Conservation (phyloP, 2,888 invertebrate species). For the Ypsolopha scabrella region DNA sequence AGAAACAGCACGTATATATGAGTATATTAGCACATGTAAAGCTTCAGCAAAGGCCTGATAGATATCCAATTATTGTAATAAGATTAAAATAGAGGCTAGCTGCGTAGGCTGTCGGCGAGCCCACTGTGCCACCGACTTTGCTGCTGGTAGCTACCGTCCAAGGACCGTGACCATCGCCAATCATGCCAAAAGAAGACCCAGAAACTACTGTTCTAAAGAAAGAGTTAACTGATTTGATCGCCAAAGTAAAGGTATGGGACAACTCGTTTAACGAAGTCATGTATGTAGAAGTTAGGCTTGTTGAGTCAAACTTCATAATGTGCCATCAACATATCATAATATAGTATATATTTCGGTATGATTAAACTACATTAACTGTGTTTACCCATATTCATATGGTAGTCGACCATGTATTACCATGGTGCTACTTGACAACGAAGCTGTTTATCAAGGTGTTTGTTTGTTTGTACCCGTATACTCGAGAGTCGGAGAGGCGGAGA, state of each 20-base stretch:
- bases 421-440: too few species aligned
- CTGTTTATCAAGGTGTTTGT: too few species aligned
- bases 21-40: slow-evolving; percentile 33
- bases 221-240: slow-evolving; percentile 84
- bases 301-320: too few species aligned
- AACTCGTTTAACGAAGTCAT: background rate
- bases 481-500: too few species aligned
- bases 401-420: too few species aligned
- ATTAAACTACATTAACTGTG: too few species aligned
- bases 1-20: too few species aligned
- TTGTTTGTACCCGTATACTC: too few species aligned
- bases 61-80: slow-evolving; percentile 52
- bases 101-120: background rate
- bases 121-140: background rate
- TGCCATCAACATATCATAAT: too few species aligned
- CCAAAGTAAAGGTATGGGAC: slow-evolving; percentile 79
- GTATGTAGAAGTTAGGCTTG: too few species aligned
- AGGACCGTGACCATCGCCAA: background rate
- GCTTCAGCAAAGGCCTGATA: slow-evolving; percentile 30
- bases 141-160: background rate
- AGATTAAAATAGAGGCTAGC: slow-evolving; percentile 29
- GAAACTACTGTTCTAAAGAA: slow-evolving; percentile 83
- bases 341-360: too few species aligned
- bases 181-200: slow-evolving; percentile 86
- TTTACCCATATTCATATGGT: too few species aligned